Percentiles rank a stretch among this genome's conserved stretches.
These are phyloP conservation scores for Acanthurus lineatus DNA, from an alignment of 2,797 vertebrate genomes.

Conservation along the genomic window DNA sequence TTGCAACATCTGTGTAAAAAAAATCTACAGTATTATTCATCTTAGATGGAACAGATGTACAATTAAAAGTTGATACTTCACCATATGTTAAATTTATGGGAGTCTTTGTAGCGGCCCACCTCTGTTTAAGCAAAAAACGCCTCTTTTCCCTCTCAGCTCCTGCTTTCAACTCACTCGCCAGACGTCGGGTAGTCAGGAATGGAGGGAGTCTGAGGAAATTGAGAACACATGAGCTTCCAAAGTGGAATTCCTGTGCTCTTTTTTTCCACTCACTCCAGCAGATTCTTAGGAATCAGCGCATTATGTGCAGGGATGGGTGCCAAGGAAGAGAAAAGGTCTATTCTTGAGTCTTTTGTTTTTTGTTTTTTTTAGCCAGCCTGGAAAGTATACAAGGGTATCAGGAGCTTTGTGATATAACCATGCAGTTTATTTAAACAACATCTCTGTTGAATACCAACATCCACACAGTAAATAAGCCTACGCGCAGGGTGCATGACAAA, in stretches of 20 bases:
- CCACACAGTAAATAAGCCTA: constrained; percentile 10
- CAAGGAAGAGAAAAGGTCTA: constrained; percentile 55
- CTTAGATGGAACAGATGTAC: constrained; percentile 18
- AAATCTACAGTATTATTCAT: constrained; percentile 37
- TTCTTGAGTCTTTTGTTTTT: constrained; percentile 34
- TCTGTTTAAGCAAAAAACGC: constrained; percentile 17
- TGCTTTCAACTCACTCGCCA: constrained; percentile 44
- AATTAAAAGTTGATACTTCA: constrained; percentile 19
- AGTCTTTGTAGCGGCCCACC: constrained; percentile 26
- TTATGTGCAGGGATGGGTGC: constrained; percentile 65
- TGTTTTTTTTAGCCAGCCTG: constrained; percentile 22
- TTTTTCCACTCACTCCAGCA: constrained; percentile 70
- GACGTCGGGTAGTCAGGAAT: constrained; percentile 41
- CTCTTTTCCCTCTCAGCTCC: constrained; percentile 29
- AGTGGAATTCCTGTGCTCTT: constrained; percentile 68
- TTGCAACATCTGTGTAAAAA: neutral
- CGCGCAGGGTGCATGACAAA: neutral
- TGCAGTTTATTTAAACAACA: constrained; percentile 23
- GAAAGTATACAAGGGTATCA: constrained; percentile 45
- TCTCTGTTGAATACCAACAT: constrained; percentile 2
- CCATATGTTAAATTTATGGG: constrained; percentile 42
- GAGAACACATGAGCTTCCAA: constrained; percentile 81
- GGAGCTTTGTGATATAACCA: constrained; percentile 12
- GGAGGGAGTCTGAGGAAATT: constrained; percentile 77
- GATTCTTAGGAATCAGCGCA: constrained; percentile 67